Conservation (phyloP, 2,797 vertebrate species). For the Mormyrus proboscirostris region DNA sequence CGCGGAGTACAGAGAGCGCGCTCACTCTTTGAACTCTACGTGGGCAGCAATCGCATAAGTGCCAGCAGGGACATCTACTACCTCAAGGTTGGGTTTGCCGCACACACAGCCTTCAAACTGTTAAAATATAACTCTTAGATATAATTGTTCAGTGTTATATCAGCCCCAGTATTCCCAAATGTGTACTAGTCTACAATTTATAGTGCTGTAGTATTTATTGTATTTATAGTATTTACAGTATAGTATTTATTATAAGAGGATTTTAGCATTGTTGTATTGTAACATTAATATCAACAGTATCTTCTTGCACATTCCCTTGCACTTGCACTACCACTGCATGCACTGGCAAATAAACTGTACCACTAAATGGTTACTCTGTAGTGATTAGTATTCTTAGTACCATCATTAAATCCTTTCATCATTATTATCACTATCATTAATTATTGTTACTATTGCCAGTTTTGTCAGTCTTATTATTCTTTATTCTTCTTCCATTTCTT, state of each 20-base stretch:
- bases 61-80: slow-evolving; percentile 70
- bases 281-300: background rate
- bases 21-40: slow-evolving; percentile 71
- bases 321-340: background rate
- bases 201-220: background rate
- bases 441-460: background rate
- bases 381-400: background rate
- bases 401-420: background rate
- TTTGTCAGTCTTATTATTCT: background rate
- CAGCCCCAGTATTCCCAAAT: background rate
- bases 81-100: slow-evolving; percentile 62
- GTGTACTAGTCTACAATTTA: background rate
- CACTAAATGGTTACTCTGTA: background rate
- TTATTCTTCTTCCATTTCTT: background rate
- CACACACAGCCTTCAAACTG: background rate
- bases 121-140: background rate
- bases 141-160: background rate
- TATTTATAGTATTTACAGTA: background rate
- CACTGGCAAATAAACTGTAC: background rate
- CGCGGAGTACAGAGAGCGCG: slow-evolving; percentile 63
- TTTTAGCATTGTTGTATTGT: background rate
- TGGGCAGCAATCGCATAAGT: slow-evolving; percentile 72
- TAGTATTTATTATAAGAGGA: background rate
- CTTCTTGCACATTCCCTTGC: background rate
- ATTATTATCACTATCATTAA: background rate